These are phyloP conservation scores for Eupeodes luniger DNA, from an alignment of 2,888 invertebrate genomes.

Conservation along the genomic window DNA sequence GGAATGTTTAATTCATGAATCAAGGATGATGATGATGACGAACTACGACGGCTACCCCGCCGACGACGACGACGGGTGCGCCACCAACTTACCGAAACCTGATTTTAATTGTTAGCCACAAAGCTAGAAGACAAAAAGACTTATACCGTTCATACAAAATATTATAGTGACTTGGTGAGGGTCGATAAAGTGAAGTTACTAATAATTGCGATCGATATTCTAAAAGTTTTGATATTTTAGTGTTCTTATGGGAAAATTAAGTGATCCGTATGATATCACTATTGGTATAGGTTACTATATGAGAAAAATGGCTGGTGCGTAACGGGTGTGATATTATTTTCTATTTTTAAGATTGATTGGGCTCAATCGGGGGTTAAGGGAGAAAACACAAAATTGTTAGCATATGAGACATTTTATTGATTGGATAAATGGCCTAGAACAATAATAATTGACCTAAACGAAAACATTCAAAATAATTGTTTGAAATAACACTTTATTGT, in stretches of 20 bases:
- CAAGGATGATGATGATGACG: constrained; percentile 56
- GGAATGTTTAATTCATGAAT: constrained; percentile 75
- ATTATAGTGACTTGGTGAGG: neutral
- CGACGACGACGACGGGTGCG: constrained; percentile 61
- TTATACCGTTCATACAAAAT: neutral
- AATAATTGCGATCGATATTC: constrained; percentile 52
- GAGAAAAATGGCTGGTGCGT: constrained; percentile 53
- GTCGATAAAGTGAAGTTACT: constrained; percentile 36
- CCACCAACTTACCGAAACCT: constrained; percentile 76
- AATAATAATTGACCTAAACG: too few species aligned
- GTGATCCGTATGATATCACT: constrained; percentile 40
- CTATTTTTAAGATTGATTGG: constrained; percentile 6
- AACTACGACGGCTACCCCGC: neutral
- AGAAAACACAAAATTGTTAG: neutral
- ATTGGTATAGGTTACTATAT: constrained; percentile 58
- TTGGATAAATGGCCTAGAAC: neutral
- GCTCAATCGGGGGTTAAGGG: constrained; percentile 18
- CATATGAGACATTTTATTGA: neutral
- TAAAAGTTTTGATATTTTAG: constrained; percentile 14
- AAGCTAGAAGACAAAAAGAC: neutral
- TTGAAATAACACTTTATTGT: too few species aligned
- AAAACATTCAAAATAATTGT: too few species aligned
- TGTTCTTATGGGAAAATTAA: constrained; percentile 38
- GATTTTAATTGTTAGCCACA: constrained; percentile 74
- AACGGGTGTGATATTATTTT: constrained; percentile 56